Conservation (phyloP, 2,113 vertebrate genomes). For the Urocolius indicus region DNA sequence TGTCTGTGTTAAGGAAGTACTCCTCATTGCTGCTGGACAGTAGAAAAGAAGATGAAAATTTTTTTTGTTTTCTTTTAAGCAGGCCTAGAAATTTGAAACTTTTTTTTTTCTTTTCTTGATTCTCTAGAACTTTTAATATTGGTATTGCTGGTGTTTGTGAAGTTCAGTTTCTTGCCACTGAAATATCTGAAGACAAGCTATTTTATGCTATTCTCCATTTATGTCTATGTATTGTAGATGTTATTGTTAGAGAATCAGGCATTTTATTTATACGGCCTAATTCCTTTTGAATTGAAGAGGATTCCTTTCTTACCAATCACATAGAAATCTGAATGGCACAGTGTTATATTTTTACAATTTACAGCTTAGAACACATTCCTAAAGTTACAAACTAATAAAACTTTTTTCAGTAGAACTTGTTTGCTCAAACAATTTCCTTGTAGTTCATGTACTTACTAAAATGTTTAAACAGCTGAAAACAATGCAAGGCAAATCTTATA, state of each 20-base stretch:
- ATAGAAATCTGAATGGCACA: background rate
- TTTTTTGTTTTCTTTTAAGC: background rate
- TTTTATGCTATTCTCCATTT: background rate
- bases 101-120: accelerated
- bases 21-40: background rate
- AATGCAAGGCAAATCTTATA: background rate
- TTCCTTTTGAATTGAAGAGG: background rate
- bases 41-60: background rate
- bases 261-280: background rate
- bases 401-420: background rate
- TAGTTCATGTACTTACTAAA: background rate
- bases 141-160: background rate
- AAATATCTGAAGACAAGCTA: background rate
- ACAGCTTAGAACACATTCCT: background rate
- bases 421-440: background rate
- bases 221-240: background rate
- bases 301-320: background rate
- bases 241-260: background rate
- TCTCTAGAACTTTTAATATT: background rate
- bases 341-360: background rate
- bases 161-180: background rate
- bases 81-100: background rate
- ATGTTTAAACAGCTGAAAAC: background rate
- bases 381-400: background rate
- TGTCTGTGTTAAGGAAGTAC: background rate